These are phyloP conservation scores for Anoncus sp. DNA, from an alignment of 2,888 invertebrate species.

Conservation along the genomic window DNA sequence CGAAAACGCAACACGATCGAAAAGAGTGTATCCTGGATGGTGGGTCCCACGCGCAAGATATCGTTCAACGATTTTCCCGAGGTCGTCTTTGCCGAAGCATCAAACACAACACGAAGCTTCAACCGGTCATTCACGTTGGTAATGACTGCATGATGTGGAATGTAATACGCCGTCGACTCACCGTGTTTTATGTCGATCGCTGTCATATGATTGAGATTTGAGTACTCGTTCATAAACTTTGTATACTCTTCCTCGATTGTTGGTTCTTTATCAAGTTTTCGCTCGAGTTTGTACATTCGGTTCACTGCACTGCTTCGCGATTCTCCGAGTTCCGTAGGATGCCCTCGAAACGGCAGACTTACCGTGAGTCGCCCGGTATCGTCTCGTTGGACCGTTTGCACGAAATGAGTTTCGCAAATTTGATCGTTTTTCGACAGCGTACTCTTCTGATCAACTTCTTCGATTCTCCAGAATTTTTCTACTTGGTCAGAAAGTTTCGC, in stretches of 20 bases:
- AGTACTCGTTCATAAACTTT: slow-evolving; percentile 41
- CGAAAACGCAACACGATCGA: slow-evolving; percentile 55
- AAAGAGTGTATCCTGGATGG: slow-evolving; percentile 53
- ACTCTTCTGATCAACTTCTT: slow-evolving; percentile 3
- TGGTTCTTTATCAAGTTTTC: background rate
- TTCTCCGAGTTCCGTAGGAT: background rate
- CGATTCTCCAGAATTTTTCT: slow-evolving; percentile 31
- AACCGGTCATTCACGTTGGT: slow-evolving; percentile 39
- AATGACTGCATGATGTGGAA: slow-evolving; percentile 61
- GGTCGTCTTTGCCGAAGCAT: slow-evolving; percentile 57
- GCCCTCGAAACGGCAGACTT: background rate
- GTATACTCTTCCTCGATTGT: slow-evolving; percentile 24
- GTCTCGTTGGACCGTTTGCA: slow-evolving; percentile 4
- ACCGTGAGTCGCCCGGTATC: slow-evolving; percentile 8
- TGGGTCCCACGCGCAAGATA: slow-evolving; percentile 55
- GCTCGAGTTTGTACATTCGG: background rate
- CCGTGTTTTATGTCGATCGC: slow-evolving; percentile 2
- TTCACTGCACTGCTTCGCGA: background rate
- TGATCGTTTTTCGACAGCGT: background rate
- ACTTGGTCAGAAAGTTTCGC: background rate
- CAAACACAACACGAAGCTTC: slow-evolving; percentile 62
- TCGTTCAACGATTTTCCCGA: slow-evolving; percentile 57
- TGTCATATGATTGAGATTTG: slow-evolving; percentile 16
- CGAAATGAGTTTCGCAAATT: slow-evolving; percentile 11
- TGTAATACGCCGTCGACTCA: slow-evolving; percentile 14